Conservation (phyloP, 2,888 invertebrate genomes). For the Cyclophora punctaria region DNA sequence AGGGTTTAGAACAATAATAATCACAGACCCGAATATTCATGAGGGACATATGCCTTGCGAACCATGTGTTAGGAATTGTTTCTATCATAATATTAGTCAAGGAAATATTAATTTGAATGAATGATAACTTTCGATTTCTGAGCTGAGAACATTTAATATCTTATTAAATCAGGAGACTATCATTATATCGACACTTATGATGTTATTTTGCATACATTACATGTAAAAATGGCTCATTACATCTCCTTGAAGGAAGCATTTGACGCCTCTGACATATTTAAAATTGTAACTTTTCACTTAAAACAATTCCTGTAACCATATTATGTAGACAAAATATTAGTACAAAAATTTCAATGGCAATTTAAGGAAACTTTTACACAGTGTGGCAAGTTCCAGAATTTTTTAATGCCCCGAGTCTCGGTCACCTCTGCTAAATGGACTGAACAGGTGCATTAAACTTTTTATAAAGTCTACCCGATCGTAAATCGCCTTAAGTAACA, state of each 20-base stretch:
- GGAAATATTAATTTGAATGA: slow-evolving; percentile 4
- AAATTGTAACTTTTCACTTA: too few species aligned
- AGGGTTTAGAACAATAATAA: slow-evolving; percentile 19
- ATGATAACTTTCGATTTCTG: neutral
- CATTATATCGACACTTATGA: too few species aligned
- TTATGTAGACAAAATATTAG: too few species aligned
- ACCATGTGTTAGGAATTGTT: slow-evolving; percentile 16
- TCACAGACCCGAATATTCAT: slow-evolving; percentile 23
- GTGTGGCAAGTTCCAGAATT: slow-evolving; percentile 13
- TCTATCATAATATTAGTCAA: slow-evolving; percentile 7
- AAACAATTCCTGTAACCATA: too few species aligned
- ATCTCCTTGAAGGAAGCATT: too few species aligned
- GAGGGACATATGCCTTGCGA: slow-evolving; percentile 16
- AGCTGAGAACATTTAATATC: too few species aligned
- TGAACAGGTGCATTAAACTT: slow-evolving; percentile 62
- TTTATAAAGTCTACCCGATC: slow-evolving; percentile 48
- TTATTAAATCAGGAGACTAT: too few species aligned
- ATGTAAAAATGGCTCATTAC: too few species aligned
- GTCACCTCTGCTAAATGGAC: slow-evolving; percentile 55
- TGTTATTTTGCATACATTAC: too few species aligned
- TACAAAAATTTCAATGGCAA: slow-evolving; percentile 13
- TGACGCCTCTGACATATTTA: too few species aligned
- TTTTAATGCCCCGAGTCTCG: slow-evolving; percentile 27
- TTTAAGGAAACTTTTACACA: slow-evolving; percentile 26
- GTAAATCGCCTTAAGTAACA: slow-evolving; percentile 64